These are phyloP conservation scores for Cyrtodaria siliqua DNA, from an alignment of 2,888 invertebrate species.

Conservation along the genomic window DNA sequence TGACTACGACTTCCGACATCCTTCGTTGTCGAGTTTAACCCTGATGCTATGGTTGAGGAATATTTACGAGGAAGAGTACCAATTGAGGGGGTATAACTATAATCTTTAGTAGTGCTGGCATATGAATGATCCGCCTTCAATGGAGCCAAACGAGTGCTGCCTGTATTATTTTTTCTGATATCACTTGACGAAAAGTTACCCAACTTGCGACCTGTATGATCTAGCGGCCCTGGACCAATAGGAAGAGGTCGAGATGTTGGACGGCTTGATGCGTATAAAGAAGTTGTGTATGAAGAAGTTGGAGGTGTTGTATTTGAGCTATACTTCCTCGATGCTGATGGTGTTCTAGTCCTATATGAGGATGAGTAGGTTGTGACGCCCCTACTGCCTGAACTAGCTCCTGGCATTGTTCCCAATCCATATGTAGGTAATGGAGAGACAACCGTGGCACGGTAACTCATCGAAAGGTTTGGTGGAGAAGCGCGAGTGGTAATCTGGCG, in stretches of 20 bases:
- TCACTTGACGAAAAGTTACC: conserved; percentile 31
- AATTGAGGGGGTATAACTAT: conserved; percentile 39
- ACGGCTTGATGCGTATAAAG: conserved; percentile 23
- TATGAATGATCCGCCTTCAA: conserved; percentile 71
- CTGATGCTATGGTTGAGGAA: conserved; percentile 9
- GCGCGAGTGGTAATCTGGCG: no score
- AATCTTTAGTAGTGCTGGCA: conserved; percentile 46
- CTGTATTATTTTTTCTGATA: conserved; percentile 36
- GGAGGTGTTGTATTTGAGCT: conserved; percentile 4
- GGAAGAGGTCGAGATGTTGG: conserved; percentile 69
- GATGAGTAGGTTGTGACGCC: conserved; percentile 46
- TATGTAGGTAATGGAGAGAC: conserved; percentile 53
- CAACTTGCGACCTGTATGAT: conserved; percentile 69
- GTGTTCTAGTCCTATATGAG: conserved; percentile 27
- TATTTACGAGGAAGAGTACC: conserved; percentile 48
- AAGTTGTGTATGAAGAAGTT: no score
- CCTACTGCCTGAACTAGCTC: conserved; percentile 24
- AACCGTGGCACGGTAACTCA: conserved; percentile 56
- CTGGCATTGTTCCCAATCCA: conserved; percentile 61
- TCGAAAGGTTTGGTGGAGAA: conserved; percentile 15
- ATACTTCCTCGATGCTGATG: conserved; percentile 44
- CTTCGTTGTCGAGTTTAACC: conserved; percentile 36
- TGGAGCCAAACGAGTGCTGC: conserved; percentile 63
- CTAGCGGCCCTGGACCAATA: conserved; percentile 76
- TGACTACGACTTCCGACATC: conserved; percentile 36